Evolutionary conservation across 2,888 invertebrate species (phyloP).

Genomic region (Drosophila dives): DNA sequence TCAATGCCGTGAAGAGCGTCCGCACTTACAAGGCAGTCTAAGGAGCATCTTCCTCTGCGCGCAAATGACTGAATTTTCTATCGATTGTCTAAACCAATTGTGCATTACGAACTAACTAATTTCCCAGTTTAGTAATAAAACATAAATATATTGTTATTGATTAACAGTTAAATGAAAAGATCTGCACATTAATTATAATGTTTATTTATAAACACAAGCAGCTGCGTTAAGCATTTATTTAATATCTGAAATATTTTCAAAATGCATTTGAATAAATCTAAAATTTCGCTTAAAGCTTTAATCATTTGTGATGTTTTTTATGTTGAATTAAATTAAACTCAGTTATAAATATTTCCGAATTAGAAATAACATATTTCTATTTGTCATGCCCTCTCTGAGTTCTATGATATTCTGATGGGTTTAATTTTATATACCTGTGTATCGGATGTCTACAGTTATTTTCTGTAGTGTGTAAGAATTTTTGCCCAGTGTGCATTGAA

Average conservation of each 20-base stretch:
- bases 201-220: slow-evolving; percentile 60
- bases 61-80: slow-evolving; percentile 64
- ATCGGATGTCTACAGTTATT: slow-evolving; percentile 8
- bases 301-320: background rate
- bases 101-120: slow-evolving; percentile 51
- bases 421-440: background rate
- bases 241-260: slow-evolving; percentile 56
- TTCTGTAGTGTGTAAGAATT: background rate
- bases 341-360: background rate
- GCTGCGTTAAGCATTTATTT: slow-evolving; percentile 17
- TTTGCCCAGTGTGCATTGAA: slow-evolving; percentile 16
- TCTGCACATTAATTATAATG: slow-evolving; percentile 64
- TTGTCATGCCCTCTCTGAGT: background rate
- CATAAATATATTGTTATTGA: slow-evolving; percentile 69
- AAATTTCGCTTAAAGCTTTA: slow-evolving; percentile 43
- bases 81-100: slow-evolving; percentile 56
- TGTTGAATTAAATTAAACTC: background rate
- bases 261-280: slow-evolving; percentile 75
- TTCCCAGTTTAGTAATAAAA: slow-evolving; percentile 50
- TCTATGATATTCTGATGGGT: background rate
- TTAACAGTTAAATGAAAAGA: slow-evolving; percentile 63
- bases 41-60: slow-evolving; percentile 52
- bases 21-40: slow-evolving; percentile 90
- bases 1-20: slow-evolving; percentile 90
- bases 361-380: background rate